A percentile compares a stretch with the other conserved stretches of the same genome.
These are phyloP conservation scores for Caenorhabditis drosophilae DNA, from an alignment of 2,888 invertebrate species.

Conservation along the genomic window DNA sequence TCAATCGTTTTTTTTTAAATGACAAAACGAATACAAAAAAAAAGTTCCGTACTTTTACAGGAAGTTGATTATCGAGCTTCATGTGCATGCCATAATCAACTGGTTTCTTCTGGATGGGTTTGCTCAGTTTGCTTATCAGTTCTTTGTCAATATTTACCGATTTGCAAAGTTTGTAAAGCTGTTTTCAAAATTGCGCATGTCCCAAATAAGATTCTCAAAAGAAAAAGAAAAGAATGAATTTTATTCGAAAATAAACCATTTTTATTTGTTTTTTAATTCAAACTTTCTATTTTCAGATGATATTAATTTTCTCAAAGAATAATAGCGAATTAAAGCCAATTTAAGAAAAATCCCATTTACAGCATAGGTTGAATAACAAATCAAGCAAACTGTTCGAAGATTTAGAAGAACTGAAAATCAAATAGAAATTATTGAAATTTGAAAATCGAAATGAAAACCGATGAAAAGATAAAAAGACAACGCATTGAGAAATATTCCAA, in stretches of 20 bases:
- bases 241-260: not conserved
- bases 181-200: slow-evolving; percentile 40
- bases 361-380: slow-evolving; percentile 4
- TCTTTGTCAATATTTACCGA: slow-evolving; percentile 49
- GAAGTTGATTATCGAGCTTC: slow-evolving; percentile 50
- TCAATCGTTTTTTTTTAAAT: not conserved
- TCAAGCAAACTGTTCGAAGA: slow-evolving; percentile 6
- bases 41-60: slow-evolving; percentile 18
- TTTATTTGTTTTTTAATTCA: not conserved
- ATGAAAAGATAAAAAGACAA: slow-evolving; percentile 3
- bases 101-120: slow-evolving; percentile 47
- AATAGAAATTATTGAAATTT: no score
- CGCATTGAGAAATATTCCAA: not conserved
- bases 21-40: not conserved
- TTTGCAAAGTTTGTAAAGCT: slow-evolving; percentile 47
- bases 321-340: no score
- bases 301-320: no score
- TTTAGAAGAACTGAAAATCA: slow-evolving; percentile 10
- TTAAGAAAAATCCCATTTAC: not conserved
- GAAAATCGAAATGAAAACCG: no score
- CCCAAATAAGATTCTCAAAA: slow-evolving; percentile 25
- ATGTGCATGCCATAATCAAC: slow-evolving; percentile 46
- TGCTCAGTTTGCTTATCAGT: slow-evolving; percentile 52
- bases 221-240: slow-evolving; percentile 15
- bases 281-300: not conserved